Evolutionary conservation across 1,140 invertebrate genomes (phyloP).

Genomic region (Neodiprion lecontei): DNA sequence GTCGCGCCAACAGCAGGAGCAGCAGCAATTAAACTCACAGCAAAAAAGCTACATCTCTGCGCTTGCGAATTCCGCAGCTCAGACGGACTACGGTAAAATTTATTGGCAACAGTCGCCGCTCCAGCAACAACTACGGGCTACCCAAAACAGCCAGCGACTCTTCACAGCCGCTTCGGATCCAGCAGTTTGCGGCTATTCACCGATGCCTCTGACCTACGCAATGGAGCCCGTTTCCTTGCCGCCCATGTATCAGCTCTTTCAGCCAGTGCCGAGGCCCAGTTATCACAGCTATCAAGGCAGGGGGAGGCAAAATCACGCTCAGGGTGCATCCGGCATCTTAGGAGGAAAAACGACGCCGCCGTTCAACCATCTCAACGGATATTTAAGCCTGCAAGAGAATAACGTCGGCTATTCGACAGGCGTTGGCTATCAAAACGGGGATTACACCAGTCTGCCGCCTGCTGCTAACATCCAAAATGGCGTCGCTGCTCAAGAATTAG

Average conservation of each 20-base stretch:
- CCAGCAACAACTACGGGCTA: constrained; percentile 24
- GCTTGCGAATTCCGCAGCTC: neutral
- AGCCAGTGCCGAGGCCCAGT: constrained; percentile 44
- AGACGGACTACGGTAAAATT: constrained; percentile 33
- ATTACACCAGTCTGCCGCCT: constrained; percentile 63
- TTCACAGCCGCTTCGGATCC: constrained; percentile 62
- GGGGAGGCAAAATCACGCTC: constrained; percentile 32
- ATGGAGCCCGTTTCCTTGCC: constrained; percentile 65
- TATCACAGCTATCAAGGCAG: constrained; percentile 39
- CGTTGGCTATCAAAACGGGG: constrained; percentile 51
- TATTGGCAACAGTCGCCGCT: constrained; percentile 36
- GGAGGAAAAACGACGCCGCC: constrained; percentile 33
- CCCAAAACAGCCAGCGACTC: constrained; percentile 55
- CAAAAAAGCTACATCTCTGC: no score
- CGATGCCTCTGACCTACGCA: constrained; percentile 58
- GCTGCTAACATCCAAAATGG: constrained; percentile 54
- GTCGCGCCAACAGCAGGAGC: no score
- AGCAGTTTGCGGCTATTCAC: constrained; percentile 61
- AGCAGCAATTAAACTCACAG: no score
- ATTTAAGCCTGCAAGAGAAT: constrained; percentile 46
- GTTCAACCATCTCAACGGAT: constrained; percentile 42
- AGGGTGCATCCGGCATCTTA: constrained; percentile 26
- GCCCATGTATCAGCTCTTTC: constrained; percentile 50
- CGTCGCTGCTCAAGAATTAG: constrained; percentile 45
- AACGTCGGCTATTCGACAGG: constrained; percentile 51